Base-by-base conservation (phyloP, 2,888 invertebrate species). In the Cryptocephalus moraei region DNA sequence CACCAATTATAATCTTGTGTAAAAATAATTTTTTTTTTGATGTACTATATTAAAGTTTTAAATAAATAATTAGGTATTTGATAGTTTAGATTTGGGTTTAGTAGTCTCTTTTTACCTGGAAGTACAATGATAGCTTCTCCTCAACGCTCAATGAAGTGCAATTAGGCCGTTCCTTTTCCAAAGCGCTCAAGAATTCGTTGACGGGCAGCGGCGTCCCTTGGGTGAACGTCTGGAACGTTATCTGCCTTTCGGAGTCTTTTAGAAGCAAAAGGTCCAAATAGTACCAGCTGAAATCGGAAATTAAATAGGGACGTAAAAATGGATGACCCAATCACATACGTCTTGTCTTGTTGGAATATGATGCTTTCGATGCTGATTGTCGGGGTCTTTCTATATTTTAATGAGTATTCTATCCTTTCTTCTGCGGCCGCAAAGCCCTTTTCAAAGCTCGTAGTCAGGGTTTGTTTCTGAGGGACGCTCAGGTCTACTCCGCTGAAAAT, bases 401-500 rank as follows among this genome's bases (percentile, higher is more conserved):
- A 75, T 14, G 80, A 71, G 45, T 71, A 69, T 43, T 80, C 77
- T 50, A 89, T 80, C 52, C 86, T 75, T 59, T 86, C 84, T 62
- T 86, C 83, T 0, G 87, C 87, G 41, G 80, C 79, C 52, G 82
- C 82, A 53, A 85, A 73, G 9, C 83, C 90, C 6, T 84, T 79
- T 12, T 82, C 81, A 66, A 84, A 87, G 8, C 90, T 89, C 1
- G 90, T 82, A 0, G 89, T 86, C 65, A 89, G 88, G 0, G 74
- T 75, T 2, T 87, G 86, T 41, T 84, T 77, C 41, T 76, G 79
- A 22, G 75, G 74, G 39, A 77, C 71, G 53, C 81, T 78, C 0
- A 81, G 76, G 44, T 77, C 68, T 43, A 79, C 70, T 0, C 85
- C 85, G 45, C 84, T 84, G 62, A n/a, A 62, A 65, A 51, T 9